Evolutionary conservation across 2,888 invertebrate genomes (phyloP).

Genomic region (Notocelia uddmanniana): DNA sequence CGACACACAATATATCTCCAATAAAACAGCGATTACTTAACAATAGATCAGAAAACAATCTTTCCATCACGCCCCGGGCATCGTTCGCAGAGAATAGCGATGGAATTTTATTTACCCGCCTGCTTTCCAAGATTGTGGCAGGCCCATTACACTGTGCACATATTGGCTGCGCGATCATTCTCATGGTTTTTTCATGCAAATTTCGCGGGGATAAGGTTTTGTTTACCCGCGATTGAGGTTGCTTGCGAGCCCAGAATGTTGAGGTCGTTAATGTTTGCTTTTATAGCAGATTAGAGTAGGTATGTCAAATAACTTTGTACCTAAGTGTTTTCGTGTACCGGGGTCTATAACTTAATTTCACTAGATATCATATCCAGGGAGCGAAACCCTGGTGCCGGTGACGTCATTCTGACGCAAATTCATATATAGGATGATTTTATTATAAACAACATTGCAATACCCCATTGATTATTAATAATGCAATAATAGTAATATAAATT

Average conservation of each 20-base stretch:
- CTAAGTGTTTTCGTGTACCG: background rate
- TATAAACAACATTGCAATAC: too few relatives aligned
- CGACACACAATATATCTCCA: background rate
- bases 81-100: background rate
- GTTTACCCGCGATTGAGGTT: slow-evolving; percentile 19
- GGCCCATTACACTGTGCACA: slow-evolving; percentile 32
- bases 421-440: too few relatives aligned
- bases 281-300: background rate
- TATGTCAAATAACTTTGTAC: background rate
- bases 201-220: slow-evolving; percentile 6
- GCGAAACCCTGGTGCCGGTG: too few relatives aligned
- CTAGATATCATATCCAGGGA: too few relatives aligned
- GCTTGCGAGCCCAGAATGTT: background rate
- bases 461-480: too few relatives aligned
- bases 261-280: slow-evolving; percentile 15
- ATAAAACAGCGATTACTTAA: slow-evolving; percentile 7
- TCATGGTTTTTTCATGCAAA: slow-evolving; percentile 34
- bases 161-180: slow-evolving; percentile 13
- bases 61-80: background rate
- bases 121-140: background rate
- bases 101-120: slow-evolving; percentile 6
- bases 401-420: too few relatives aligned
- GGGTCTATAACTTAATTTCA: too few relatives aligned
- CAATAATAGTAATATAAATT: too few relatives aligned
- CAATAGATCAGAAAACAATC: slow-evolving; percentile 7